Base-by-base conservation (phyloP, 2,113 vertebrate species). In the Mormyrus lacerda region DNA sequence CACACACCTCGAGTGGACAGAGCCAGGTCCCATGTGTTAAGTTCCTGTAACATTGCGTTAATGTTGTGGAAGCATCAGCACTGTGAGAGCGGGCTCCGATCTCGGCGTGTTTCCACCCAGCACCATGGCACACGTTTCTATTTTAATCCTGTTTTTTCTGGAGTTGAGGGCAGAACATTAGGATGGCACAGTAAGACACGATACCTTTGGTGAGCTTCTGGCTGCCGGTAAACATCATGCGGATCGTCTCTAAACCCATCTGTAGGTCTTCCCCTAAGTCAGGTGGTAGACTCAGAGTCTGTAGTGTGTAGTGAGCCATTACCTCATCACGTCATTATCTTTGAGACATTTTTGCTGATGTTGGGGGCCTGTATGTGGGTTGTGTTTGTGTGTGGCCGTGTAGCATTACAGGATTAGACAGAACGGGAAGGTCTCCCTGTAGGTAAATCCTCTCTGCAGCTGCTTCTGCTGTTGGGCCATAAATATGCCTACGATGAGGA, bases 141-240 rank as follows among this genome's bases (percentile, higher is more conserved):
- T 61, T 61, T 61, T 61, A 45, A 87, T 87, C 86, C 39, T 44
- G 51, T 87, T 87, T 87, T 87, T 87, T 35, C 53, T 87, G 35
- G 27, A 44, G 51, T 51, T 42, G 17, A 61, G 86, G 53, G 35
- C 86, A 87, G 86, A 50, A 50, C 17, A 53, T 55, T 61, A 15
- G 53, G 27, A 53, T 11, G 86, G 86, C 13, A 42, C 86, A 55
- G 31, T 11, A 31, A 87, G 45, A 31, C 50, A 21, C 17, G n/a
- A 27, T 55, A 87, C 53, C 53, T 61, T 53, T 61, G 53, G 31
- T 21, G 51, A 87, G 53, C 2, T 19, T 44, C n/a, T 39, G 17
- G 27, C 35, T 24, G 15, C 53, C 31, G 3, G 48, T 51, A 53
- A 48, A 53, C 85, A 53, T 8, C 21, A 39, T 11, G 50, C 51